Evolutionary conservation across 2,797 vertebrate genomes (phyloP), one percentile per base, ranked within the genome.

Genomic region (Dromococcyx pavoninus): DNA sequence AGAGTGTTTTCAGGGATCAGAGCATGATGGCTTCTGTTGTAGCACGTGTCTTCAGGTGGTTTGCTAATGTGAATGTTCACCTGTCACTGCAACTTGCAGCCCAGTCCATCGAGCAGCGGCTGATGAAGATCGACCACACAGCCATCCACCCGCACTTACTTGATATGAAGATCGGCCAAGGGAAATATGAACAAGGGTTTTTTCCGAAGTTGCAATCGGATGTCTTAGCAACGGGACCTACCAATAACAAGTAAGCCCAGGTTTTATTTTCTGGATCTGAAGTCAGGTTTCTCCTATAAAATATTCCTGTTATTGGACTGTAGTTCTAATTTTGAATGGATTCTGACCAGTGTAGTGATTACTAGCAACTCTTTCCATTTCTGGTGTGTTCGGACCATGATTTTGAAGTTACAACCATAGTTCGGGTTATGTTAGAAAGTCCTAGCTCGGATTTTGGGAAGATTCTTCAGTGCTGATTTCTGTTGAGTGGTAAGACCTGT

Each of bases 161-260:
- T 35, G 98, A 99, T 96, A 99, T 99, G 99, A 99, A 98, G 98
- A 99, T 99, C 1, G 99, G 99, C 37, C 99, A 99, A 96, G 99
- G 99, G 88, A 99, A 98, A 79, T 99, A 99, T 1, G 98, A 99
- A 46, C 99, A 98, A 69, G 99, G 99, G 7, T 99, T 99, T 97
- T 99, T 99, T 94, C 99, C 99, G 3, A 99, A 98, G 92, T 97
- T 99, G 91, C 99, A 99, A 89, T 98, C 99, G 0, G 99, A 99
- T 64, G 99, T 99, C 81, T 98, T 99, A 58, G 97, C 98, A 67
- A 98, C 98, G 0, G 98, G 98, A 76, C 99, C 99, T 33, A 97
- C 98, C 93, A 98, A 98, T 95, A 99, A 99, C 98, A 99, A 99
- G 99, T 99, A 98, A 99, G 99, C 35, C 7, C 13, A 1, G n/a